These are phyloP conservation scores for Dasysyrphus albostriatus DNA, from an alignment of 2,888 invertebrate genomes.

Conservation along the genomic window DNA sequence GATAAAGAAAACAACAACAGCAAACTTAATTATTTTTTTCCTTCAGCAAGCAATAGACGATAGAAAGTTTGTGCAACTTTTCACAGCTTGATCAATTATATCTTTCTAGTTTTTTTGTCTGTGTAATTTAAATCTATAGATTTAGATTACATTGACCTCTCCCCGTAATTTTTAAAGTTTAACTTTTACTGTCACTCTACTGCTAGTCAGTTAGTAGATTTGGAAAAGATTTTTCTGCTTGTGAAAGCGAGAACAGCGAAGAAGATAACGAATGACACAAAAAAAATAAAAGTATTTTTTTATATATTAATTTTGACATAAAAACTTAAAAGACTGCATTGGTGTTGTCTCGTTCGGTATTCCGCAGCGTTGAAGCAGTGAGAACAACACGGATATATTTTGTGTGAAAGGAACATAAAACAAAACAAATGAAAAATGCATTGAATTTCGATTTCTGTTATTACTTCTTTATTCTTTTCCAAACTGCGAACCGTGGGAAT, in stretches of 20 bases:
- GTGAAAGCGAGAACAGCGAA: conserved; percentile 58
- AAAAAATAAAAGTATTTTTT: conserved; percentile 53
- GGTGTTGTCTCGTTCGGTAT: conserved; percentile 57
- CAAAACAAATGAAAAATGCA: conserved; percentile 72
- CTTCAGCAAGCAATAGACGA: background rate
- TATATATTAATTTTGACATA: conserved; percentile 59
- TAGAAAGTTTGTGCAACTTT: conserved; percentile 24
- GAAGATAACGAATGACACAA: conserved; percentile 62
- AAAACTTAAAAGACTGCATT: conserved; percentile 66
- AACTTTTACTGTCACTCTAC: conserved; percentile 48
- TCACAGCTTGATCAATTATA: conserved; percentile 25
- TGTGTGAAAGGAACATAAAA: conserved; percentile 43
- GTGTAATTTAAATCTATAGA: conserved; percentile 20
- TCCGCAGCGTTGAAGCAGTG: background rate
- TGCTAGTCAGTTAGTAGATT: background rate
- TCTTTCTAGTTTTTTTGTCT: conserved; percentile 28
- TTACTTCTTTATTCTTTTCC: conserved; percentile 24
- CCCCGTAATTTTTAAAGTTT: conserved; percentile 49
- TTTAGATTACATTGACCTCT: conserved; percentile 51
- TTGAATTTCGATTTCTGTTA: conserved; percentile 41
- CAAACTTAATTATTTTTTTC: conserved; percentile 8
- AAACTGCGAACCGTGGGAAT: background rate
- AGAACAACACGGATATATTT: conserved; percentile 6
- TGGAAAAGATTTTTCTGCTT: conserved; percentile 40
- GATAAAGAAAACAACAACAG: conserved; percentile 23